These are phyloP conservation scores for Hipparchia sbordonii DNA, from an alignment of 2,888 invertebrate species.

Conservation along the genomic window DNA sequence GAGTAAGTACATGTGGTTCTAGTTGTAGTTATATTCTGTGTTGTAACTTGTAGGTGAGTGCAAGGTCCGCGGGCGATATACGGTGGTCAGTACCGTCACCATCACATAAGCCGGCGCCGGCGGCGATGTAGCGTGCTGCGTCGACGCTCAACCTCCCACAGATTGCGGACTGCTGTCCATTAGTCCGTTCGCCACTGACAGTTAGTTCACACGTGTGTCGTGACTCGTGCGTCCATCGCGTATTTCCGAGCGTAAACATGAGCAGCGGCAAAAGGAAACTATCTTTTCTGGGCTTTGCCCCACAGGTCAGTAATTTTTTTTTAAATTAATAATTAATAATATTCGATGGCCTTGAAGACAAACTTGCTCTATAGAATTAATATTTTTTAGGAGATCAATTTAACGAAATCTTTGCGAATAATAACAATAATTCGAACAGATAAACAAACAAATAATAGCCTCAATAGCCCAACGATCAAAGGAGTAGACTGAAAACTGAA, in stretches of 20 bases:
- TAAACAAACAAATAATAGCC: too few relatives aligned
- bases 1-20: background rate
- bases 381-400: too few relatives aligned
- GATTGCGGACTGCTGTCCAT: slow-evolving; percentile 22
- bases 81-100: slow-evolving; percentile 12
- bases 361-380: too few relatives aligned
- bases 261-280: slow-evolving; percentile 86
- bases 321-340: too few relatives aligned
- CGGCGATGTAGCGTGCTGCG: slow-evolving; percentile 34
- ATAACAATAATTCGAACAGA: too few relatives aligned
- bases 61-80: slow-evolving; percentile 21
- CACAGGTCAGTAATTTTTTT: slow-evolving; percentile 71
- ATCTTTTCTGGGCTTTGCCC: slow-evolving; percentile 88
- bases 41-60: slow-evolving; percentile 30
- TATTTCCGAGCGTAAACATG: slow-evolving; percentile 49
- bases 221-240: slow-evolving; percentile 33
- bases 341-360: too few relatives aligned
- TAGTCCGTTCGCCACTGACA: slow-evolving; percentile 48
- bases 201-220: slow-evolving; percentile 40
- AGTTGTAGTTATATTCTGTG: background rate
- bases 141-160: slow-evolving; percentile 26
- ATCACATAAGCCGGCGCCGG: slow-evolving; percentile 22
- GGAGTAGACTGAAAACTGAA: too few relatives aligned
- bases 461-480: too few relatives aligned
- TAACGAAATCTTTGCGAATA: too few relatives aligned